Percentiles rank a stretch among this genome's conserved stretches.
Evolutionary conservation across 2,113 vertebrate species (phyloP).

Genomic region (Bos taurus): ARS-UCD2.0 NC_037350.1:22044001-22044500

Average conservation of each 20-base stretch:
- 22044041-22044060: not conserved
- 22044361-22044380: not conserved
- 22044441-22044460: not conserved
- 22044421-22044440: not conserved
- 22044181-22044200: not conserved
- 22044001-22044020: not conserved
- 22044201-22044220: not conserved
- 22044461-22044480: not conserved
- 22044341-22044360: not conserved
- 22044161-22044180: slow-evolving; percentile 13
- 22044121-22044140: not conserved
- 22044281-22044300: not conserved
- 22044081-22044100: slow-evolving; percentile 20
- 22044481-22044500: not conserved
- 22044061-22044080: slow-evolving; percentile 29
- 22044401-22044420: not conserved
- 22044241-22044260: not conserved
- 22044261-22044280: not conserved
- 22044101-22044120: slow-evolving; percentile 34
- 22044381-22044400: not conserved
- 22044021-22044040: not conserved
- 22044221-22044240: not conserved
- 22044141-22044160: not conserved
- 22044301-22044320: not conserved
- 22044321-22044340: not conserved